These are phyloP conservation scores for Andrena cerasifolii DNA, from an alignment of 1,140 invertebrate species.

Conservation along the genomic window DNA sequence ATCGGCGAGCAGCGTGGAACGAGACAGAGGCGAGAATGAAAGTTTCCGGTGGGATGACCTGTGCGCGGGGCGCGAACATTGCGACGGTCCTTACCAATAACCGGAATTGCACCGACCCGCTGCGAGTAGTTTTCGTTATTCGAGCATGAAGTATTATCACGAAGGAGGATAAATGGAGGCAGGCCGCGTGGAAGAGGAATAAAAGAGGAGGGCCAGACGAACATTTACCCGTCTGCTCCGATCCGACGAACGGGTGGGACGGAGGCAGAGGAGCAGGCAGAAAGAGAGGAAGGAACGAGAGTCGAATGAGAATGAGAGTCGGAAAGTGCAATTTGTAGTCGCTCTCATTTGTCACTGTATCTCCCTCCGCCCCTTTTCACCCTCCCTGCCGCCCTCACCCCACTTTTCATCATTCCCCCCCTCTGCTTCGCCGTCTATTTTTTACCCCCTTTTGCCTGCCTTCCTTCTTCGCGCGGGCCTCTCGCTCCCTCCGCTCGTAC, in stretches of 20 bases:
- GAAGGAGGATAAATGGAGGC: slow-evolving; percentile 65
- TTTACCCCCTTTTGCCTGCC: background rate
- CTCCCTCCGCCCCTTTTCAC: slow-evolving; percentile 41
- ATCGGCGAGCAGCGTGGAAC: background rate
- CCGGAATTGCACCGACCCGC: slow-evolving; percentile 61
- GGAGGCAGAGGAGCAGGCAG: slow-evolving; percentile 21
- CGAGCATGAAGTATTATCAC: slow-evolving; percentile 63
- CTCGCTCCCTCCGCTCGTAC: slow-evolving; percentile 23
- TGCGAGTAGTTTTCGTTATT: slow-evolving; percentile 65
- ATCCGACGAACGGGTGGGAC: slow-evolving; percentile 55
- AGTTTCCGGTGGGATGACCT: background rate
- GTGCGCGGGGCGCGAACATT: slow-evolving; percentile 20
- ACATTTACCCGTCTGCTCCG: slow-evolving; percentile 64
- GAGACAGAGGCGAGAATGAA: slow-evolving; percentile 11
- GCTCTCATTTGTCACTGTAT: slow-evolving; percentile 75
- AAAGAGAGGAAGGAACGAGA: slow-evolving; percentile 59
- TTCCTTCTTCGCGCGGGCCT: slow-evolving; percentile 26
- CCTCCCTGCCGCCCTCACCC: slow-evolving; percentile 51
- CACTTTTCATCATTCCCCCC: slow-evolving; percentile 55
- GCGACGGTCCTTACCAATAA: slow-evolving; percentile 59
- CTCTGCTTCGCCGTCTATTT: slow-evolving; percentile 16
- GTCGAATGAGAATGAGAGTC: slow-evolving; percentile 72
- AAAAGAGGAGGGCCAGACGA: slow-evolving; percentile 64
- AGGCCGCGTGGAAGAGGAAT: slow-evolving; percentile 57
- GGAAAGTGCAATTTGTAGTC: slow-evolving; percentile 72